phyloP scores from a whole-genome alignment of 1,140 invertebrate genomes.

The Calosoma granatense region DNA sequence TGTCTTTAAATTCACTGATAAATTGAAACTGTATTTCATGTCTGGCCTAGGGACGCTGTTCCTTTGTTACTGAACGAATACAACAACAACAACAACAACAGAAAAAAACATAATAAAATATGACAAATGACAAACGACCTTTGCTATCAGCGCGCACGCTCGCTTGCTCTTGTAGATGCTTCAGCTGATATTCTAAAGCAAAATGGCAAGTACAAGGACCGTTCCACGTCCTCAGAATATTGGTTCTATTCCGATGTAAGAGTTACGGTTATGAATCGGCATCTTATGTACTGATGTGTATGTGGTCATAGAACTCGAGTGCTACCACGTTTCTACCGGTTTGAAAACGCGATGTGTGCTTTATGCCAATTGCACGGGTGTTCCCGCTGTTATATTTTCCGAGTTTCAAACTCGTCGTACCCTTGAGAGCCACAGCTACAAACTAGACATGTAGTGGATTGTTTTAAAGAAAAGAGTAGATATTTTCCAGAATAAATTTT shows the following conservation, averaged over 20 bases:
- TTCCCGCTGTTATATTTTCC: too few relatives aligned
- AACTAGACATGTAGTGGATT: too few relatives aligned
- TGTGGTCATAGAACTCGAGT: background rate
- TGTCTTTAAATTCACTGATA: background rate
- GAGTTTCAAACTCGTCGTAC: too few relatives aligned
- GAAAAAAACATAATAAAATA: conserved; percentile 6
- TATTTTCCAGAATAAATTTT: too few relatives aligned
- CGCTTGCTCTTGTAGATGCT: background rate
- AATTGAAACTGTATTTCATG: conserved; percentile 6
- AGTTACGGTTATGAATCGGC: background rate
- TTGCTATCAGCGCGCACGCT: background rate
- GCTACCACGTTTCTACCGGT: background rate
- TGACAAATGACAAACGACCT: conserved; percentile 1
- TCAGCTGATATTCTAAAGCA: too few relatives aligned
- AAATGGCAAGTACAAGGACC: too few relatives aligned
- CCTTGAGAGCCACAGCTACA: too few relatives aligned
- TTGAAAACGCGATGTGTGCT: background rate
- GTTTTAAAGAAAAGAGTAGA: too few relatives aligned
- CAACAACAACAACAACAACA: background rate
- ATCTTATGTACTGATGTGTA: background rate
- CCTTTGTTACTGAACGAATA: background rate
- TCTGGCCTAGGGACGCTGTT: background rate
- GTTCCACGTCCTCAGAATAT: background rate
- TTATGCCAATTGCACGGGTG: too few relatives aligned
- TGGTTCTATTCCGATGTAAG: background rate